Base-by-base conservation (phyloP, 2,113 vertebrate species). In the Paratilapia polleni region DNA sequence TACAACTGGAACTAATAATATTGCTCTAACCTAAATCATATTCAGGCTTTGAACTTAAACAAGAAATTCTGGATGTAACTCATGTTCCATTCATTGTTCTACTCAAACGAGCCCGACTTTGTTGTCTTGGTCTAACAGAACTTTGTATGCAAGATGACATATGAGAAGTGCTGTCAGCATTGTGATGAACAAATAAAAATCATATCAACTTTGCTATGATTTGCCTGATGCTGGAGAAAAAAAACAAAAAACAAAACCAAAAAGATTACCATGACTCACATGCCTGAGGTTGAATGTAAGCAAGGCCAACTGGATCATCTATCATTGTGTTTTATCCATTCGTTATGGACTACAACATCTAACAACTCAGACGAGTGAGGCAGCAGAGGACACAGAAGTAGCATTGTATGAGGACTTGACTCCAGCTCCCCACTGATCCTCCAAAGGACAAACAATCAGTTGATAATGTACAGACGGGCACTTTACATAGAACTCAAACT, bases 401-500 rank as follows among this genome's bases (percentile, higher is more conserved):
- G 19, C 24, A 28, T 20, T 70, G 26, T 49, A 49, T 70, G 15
- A 43, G 43, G 63, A 1, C 63, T 66, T 66, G 63, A 66, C 5
- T 66, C 36, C 63, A 17, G 63, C 24, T 7, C n/a, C 62, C 62
- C 0, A 0, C 15, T 66, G 62, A 66, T n/a, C 62, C 22, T 41
- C 36, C n/a, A 66, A 43, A 43, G 8, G 8, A 43, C n/a, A 66
- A 66, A 66, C 22, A 22, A 43, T 66, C 63, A 66, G 8, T 4
- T 66, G 38, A 11, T 0, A 47, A 24, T 26, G 1, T 47, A 47
- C 47, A 0, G 15, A 2, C 4, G 5, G 47, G 47, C 5, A 49
- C 5, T 47, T 68, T 19, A 47, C 22, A 68, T 47, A 19, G 5
- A 68, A 15, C 8, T 26, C 15, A 47, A 70, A 52, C 3, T 70